These are phyloP conservation scores for Paraplagusia blochii DNA, from an alignment of 2,113 vertebrate species.

Conservation along the genomic window DNA sequence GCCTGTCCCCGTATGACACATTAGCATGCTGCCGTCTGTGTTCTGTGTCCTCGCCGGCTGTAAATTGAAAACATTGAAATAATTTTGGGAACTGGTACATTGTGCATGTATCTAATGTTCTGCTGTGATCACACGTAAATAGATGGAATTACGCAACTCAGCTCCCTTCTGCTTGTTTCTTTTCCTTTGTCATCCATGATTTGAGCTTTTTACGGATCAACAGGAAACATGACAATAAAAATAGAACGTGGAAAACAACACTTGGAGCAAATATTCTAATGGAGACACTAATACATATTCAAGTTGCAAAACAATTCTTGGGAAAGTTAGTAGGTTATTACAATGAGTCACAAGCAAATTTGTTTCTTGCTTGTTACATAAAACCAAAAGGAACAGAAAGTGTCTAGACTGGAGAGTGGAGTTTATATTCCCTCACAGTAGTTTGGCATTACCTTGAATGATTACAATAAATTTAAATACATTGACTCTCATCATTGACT, in stretches of 20 bases:
- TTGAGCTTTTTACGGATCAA: not conserved
- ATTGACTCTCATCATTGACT: not conserved
- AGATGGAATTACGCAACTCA: not conserved
- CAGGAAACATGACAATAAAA: too few species aligned
- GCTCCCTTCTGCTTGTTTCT: not conserved
- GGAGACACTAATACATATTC: not conserved
- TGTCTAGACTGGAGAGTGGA: too few species aligned
- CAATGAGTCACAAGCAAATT: not conserved
- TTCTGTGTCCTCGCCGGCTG: not conserved
- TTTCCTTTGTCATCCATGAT: too few species aligned
- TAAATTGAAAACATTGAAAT: not conserved
- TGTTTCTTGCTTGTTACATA: not conserved
- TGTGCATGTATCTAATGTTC: not conserved
- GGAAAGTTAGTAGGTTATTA: not conserved
- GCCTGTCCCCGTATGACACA: conserved; percentile 6
- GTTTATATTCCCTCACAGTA: too few species aligned
- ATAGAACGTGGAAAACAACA: too few species aligned
- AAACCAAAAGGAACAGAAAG: not conserved
- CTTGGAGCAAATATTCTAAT: too few species aligned
- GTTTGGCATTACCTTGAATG: not conserved
- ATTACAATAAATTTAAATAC: not conserved
- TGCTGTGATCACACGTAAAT: not conserved
- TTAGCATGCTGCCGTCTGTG: not conserved
- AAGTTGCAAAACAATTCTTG: not conserved
- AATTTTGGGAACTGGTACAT: not conserved